Evolutionary conservation across 2,888 invertebrate species (phyloP), one percentile per base, ranked within the genome.

Genomic region (Megamerina dolium): DNA sequence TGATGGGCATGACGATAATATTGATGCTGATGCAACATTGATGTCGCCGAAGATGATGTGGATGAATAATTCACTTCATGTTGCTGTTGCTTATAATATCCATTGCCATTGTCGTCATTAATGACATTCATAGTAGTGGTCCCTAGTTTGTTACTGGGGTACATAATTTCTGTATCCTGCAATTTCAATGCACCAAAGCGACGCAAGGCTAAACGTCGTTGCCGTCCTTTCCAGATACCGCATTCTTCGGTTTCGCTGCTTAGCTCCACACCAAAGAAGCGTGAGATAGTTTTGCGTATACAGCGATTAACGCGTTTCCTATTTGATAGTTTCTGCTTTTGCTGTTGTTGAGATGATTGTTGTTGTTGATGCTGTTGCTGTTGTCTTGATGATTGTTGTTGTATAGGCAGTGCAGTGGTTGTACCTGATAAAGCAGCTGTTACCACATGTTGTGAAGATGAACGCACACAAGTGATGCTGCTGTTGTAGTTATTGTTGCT

Each of bases 181-280:
- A 29, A 9, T 27, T 50, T 52, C 1, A 53, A 41, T 2, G 53
- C 44, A 2, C 65, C 65, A 37, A 72, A 71, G 3, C 72, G 64
- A 4, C 72, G 59, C 4, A 71, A 52, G 0, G 72, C 72, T 5
- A 72, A 51, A 0, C 72, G 65, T 1, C 64, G 59, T 41, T 72
- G 72, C 0, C 72, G 59, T 3, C 69, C 69, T 23, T 58, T 54
- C 72, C 72, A 72, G 20, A 69, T 52, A 3, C 47, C 50, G 4
- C 56, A 63, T 40, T 71, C 70, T 3, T 63, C 60, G 1, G 61
- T 60, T 44, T 71, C 72, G 0, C 61, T 64, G 32, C 60, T 61
- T 0, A 50, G 41, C 32, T 72, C 71, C 1, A 72, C 68, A 3
- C 72, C 72, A 39, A 72, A 72, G 43, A 72, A 72, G 5, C 60